Percentiles rank a stretch among this genome's conserved stretches.
Conservation (phyloP, 2,113 vertebrate genomes). For the Loxodonta africana region DNA sequence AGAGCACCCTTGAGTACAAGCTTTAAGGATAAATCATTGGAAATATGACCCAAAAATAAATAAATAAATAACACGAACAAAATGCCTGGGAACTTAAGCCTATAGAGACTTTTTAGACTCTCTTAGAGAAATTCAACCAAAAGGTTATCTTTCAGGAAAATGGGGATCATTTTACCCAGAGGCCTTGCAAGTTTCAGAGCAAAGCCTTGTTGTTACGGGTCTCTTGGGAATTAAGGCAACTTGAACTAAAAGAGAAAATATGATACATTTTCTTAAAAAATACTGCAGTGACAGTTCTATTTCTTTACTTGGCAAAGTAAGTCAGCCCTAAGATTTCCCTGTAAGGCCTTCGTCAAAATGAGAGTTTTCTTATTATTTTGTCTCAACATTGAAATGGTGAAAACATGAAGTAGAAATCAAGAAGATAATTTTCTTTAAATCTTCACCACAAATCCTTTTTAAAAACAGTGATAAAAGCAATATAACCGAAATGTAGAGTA, state of each 20-base stretch:
- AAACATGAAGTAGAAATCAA: neutral
- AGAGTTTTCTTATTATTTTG: neutral
- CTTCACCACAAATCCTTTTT: neutral
- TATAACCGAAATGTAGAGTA: neutral
- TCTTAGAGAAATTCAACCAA: neutral
- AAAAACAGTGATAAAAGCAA: neutral
- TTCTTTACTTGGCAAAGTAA: neutral
- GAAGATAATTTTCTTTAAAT: neutral
- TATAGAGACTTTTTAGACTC: neutral
- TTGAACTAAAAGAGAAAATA: neutral
- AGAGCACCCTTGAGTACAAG: neutral
- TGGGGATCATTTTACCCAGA: neutral
- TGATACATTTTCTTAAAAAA: neutral
- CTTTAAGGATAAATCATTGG: neutral
- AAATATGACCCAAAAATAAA: neutral
- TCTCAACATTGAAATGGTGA: neutral
- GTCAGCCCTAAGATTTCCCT: neutral
- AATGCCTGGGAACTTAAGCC: neutral
- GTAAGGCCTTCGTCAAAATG: neutral
- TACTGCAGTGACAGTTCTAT: accelerated
- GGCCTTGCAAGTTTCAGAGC: neutral
- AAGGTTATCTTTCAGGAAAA: neutral
- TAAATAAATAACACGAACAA: no score
- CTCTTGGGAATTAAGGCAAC: neutral
- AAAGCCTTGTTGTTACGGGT: neutral